These are phyloP conservation scores for Kryptolebias ocellatus DNA, from an alignment of 2,797 vertebrate genomes.

Conservation along the genomic window DNA sequence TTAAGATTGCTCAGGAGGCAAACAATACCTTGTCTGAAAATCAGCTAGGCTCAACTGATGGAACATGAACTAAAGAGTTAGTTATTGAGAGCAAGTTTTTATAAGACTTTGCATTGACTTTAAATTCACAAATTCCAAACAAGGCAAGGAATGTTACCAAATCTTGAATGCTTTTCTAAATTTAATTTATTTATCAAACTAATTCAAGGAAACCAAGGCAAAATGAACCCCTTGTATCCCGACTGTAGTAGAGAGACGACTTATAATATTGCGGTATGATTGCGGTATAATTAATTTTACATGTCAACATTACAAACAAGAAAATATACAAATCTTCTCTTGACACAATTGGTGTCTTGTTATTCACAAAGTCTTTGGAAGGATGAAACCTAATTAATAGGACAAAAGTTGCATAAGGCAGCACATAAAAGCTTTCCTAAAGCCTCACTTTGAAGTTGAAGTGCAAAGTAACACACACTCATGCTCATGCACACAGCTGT, in stretches of 20 bases:
- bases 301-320: conserved; percentile 40
- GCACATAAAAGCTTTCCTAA: conserved; percentile 62
- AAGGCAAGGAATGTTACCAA: conserved; percentile 16
- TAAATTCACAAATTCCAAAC: neutral
- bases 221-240: conserved; percentile 24
- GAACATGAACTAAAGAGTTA: neutral
- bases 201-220: conserved; percentile 9
- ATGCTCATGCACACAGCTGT: conserved; percentile 11
- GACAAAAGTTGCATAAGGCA: conserved; percentile 62
- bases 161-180: conserved; percentile 26
- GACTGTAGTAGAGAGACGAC: conserved; percentile 7
- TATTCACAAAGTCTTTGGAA: conserved; percentile 59
- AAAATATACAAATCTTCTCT: conserved; percentile 36
- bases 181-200: conserved; percentile 11
- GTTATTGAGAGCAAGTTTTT: neutral
- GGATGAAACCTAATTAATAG: conserved; percentile 70
- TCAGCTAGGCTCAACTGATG: conserved; percentile 26
- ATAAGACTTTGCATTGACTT: neutral
- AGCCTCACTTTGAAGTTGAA: conserved; percentile 70
- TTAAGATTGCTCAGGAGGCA: neutral
- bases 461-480: conserved; percentile 22
- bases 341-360: conserved; percentile 53
- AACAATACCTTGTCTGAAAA: conserved; percentile 6
- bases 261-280: conserved; percentile 17
- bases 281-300: conserved; percentile 14